A percentile compares a stretch with the other conserved stretches of the same genome.
Conservation (phyloP, 1,140 invertebrate genomes). For the Brachionus sp. region DNA sequence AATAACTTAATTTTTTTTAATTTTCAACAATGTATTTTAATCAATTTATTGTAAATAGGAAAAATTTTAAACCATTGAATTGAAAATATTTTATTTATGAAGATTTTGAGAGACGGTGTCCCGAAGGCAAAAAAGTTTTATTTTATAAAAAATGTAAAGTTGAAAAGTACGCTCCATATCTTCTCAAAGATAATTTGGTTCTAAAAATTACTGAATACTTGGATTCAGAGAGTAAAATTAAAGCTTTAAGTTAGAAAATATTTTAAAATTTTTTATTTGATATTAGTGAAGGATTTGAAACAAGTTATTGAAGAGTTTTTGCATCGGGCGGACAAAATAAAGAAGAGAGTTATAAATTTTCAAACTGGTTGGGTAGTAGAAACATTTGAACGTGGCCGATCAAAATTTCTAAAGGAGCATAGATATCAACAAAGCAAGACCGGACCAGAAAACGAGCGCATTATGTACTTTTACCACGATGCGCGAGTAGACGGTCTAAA, state of each 20-base stretch:
- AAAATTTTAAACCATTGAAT: too few species aligned
- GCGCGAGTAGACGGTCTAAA: constrained; percentile 68
- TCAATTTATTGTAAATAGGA: too few species aligned
- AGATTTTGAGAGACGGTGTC: constrained; percentile 73
- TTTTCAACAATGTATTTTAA: not conserved
- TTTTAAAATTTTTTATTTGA: not conserved
- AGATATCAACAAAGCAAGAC: constrained; percentile 62
- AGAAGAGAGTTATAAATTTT: constrained; percentile 64
- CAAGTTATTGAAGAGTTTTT: constrained; percentile 12
- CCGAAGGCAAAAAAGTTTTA: constrained; percentile 68
- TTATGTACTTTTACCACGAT: constrained; percentile 68
- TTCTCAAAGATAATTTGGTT: constrained; percentile 68
- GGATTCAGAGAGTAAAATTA: constrained; percentile 59
- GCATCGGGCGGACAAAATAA: constrained; percentile 40
- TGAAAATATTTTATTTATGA: constrained; percentile 45
- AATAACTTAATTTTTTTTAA: not conserved
- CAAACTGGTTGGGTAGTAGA: constrained; percentile 65
- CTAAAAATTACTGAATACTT: constrained; percentile 69
- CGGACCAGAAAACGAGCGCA: constrained; percentile 64
- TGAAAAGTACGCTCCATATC: constrained; percentile 73
- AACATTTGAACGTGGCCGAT: constrained; percentile 67
- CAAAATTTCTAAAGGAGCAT: constrained; percentile 69
- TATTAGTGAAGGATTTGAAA: constrained; percentile 13
- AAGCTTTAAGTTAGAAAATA: not conserved
- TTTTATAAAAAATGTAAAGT: constrained; percentile 72